A percentile compares a stretch with the other conserved stretches of the same genome.
phyloP scores from a whole-genome alignment of 2,888 invertebrate genomes.

The Peribatodes rhomboidaria region DNA sequence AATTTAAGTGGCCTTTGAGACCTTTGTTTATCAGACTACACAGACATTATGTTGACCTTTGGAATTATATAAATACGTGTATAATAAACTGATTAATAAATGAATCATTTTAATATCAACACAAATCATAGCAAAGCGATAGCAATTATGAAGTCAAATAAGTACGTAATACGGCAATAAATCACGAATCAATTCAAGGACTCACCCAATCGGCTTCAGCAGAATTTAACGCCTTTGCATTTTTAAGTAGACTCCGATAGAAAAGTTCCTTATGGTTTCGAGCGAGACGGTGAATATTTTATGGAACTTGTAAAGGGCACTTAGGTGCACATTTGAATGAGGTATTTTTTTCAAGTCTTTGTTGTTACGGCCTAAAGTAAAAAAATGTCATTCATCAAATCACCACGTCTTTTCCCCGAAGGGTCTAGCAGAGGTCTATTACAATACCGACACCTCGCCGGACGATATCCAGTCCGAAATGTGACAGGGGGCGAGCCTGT shows the following conservation, averaged over 20 bases:
- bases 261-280: conserved; percentile 49
- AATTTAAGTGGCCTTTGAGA: background rate
- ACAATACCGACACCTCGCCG: too few relatives aligned
- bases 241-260: conserved; percentile 52
- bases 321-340: conserved; percentile 13
- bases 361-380: too few relatives aligned
- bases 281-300: conserved; percentile 39
- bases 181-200: conserved; percentile 62
- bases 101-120: background rate
- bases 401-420: too few relatives aligned
- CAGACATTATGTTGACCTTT: background rate
- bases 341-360: background rate
- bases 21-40: background rate
- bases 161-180: conserved; percentile 23
- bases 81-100: too few relatives aligned
- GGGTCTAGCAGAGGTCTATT: too few relatives aligned
- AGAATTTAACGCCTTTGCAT: conserved; percentile 59
- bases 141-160: background rate
- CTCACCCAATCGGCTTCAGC: conserved; percentile 52
- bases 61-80: too few relatives aligned
- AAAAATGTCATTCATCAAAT: too few relatives aligned
- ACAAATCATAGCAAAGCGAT: background rate
- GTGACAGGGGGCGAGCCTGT: too few relatives aligned
- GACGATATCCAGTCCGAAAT: too few relatives aligned
- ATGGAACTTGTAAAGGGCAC: conserved; percentile 20